Conservation (phyloP, 2,113 vertebrate genomes). For the Trichomycterus rosablanca region DNA sequence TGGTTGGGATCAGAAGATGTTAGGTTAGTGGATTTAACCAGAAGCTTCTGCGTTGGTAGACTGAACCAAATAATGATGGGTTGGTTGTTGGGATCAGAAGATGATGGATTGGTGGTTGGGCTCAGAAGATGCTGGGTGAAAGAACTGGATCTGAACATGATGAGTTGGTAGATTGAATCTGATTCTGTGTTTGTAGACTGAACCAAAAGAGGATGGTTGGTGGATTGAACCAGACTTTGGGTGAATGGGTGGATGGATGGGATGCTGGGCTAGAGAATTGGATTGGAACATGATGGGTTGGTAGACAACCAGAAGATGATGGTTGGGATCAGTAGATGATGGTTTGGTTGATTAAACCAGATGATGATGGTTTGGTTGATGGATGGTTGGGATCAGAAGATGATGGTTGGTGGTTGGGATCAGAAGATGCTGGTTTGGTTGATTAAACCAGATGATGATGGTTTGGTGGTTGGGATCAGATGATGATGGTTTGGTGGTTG, state of each 20-base stretch:
- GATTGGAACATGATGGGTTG: background rate
- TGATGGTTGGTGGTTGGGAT: background rate
- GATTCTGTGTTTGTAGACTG: background rate
- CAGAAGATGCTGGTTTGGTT: background rate
- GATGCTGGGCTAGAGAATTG: background rate
- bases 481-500: too few relatives aligned
- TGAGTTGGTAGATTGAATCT: background rate
- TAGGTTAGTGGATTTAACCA: too few relatives aligned
- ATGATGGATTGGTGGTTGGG: background rate
- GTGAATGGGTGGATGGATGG: background rate
- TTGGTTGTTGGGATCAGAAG: background rate
- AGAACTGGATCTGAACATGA: background rate
- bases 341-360: background rate
- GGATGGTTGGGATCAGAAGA: background rate
- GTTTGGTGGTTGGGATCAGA: too few relatives aligned
- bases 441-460: background rate
- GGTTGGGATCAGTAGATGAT: too few relatives aligned
- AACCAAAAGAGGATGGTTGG: background rate
- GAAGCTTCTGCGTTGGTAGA: too few relatives aligned
- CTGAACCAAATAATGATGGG: too few relatives aligned
- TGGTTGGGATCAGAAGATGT: too few relatives aligned
- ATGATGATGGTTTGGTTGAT: background rate
- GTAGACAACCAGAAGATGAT: background rate
- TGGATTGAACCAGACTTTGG: background rate
- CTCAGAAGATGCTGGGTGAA: too few relatives aligned